These are phyloP conservation scores for Rhynchonycteris naso DNA, from an alignment of 2,797 vertebrate species.

Conservation along the genomic window DNA sequence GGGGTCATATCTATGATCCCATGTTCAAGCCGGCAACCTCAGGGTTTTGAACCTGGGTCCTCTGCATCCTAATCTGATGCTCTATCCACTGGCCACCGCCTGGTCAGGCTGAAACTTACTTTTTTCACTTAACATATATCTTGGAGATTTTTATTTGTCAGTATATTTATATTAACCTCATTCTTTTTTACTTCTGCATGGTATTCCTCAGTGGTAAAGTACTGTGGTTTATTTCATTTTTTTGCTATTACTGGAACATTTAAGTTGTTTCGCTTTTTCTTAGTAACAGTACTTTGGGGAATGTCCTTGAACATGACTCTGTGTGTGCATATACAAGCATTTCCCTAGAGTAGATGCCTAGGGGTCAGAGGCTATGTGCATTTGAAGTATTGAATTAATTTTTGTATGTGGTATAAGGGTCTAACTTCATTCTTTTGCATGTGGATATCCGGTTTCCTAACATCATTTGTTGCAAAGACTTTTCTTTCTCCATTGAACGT, in stretches of 20 bases:
- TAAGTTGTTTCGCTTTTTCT: constrained; percentile 20
- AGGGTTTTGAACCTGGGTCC: too few relatives aligned
- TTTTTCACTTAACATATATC: constrained; percentile 5
- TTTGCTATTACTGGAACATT: constrained; percentile 28
- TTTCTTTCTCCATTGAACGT: not conserved
- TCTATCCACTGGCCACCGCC: too few relatives aligned
- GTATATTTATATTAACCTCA: constrained; percentile 14
- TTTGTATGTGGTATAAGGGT: not conserved
- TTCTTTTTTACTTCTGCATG: constrained; percentile 21
- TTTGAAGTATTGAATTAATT: constrained; percentile 25
- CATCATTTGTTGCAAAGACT: constrained; percentile 32
- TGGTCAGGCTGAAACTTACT: not conserved
- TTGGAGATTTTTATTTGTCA: constrained; percentile 1
- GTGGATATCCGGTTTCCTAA: not conserved
- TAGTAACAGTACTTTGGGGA: not conserved
- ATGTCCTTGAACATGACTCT: not conserved
- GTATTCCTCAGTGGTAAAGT: constrained; percentile 30
- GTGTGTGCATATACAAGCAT: not conserved
- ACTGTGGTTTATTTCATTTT: constrained; percentile 15
- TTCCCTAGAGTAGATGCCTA: not conserved
- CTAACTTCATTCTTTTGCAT: not conserved
- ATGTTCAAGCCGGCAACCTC: too few relatives aligned
- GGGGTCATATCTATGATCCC: too few relatives aligned
- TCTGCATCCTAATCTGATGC: too few relatives aligned
- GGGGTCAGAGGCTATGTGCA: not conserved